Conservation (phyloP, 2,113 vertebrate genomes). For the Numida meleagris region DNA sequence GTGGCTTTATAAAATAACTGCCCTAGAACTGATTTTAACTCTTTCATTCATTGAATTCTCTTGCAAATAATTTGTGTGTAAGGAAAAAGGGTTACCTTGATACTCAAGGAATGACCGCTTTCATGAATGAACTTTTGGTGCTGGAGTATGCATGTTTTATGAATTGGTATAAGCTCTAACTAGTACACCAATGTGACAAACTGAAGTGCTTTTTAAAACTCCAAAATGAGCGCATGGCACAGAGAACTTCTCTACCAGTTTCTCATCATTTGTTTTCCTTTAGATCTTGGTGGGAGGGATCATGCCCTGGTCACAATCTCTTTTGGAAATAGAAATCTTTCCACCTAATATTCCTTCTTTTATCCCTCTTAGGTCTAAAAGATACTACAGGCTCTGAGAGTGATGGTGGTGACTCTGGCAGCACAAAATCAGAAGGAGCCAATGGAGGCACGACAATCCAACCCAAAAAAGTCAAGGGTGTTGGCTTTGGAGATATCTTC, state of each 20-base stretch:
- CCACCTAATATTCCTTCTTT: slow-evolving; percentile 45
- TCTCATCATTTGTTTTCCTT: not conserved
- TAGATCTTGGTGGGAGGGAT: not conserved
- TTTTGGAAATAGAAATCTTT: not conserved
- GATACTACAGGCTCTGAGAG: slow-evolving; percentile 95
- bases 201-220: not conserved
- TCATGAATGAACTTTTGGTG: not conserved
- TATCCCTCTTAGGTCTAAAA: slow-evolving; percentile 82
- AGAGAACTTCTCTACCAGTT: not conserved
- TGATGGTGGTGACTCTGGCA: slow-evolving; percentile 89
- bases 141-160: slow-evolving; percentile 7
- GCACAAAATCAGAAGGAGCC: slow-evolving; percentile 90
- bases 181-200: not conserved
- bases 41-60: not conserved
- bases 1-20: not conserved
- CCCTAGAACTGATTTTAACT: slow-evolving; percentile 9
- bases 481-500: slow-evolving; percentile 98
- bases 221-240: not conserved
- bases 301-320: not conserved
- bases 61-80: not conserved
- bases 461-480: slow-evolving; percentile 94
- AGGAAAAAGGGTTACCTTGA: not conserved
- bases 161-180: slow-evolving; percentile 1
- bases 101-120: not conserved
- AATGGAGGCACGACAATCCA: slow-evolving; percentile 89